These are phyloP conservation scores for Rhingia campestris DNA, from an alignment of 2,888 invertebrate genomes.

Conservation along the genomic window DNA sequence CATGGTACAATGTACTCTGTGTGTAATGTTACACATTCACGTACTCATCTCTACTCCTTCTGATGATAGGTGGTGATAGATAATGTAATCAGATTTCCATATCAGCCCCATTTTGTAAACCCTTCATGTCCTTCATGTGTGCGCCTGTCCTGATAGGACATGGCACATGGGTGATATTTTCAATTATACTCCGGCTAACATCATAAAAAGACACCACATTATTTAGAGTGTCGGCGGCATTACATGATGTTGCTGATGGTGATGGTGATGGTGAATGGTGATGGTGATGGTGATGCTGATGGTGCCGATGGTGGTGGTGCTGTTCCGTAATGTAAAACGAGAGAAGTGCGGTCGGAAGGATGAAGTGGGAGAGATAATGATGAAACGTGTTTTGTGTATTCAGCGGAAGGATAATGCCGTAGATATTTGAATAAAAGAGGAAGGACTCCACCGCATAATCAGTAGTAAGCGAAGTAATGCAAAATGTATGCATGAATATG, in stretches of 20 bases:
- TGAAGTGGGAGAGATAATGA: constrained; percentile 45
- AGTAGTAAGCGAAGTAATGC: background rate
- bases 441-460: constrained; percentile 25
- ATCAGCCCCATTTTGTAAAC: constrained; percentile 7
- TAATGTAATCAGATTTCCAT: constrained; percentile 71
- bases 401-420: constrained; percentile 60
- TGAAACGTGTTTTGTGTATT: constrained; percentile 50
- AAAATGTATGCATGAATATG: background rate
- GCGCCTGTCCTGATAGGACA: constrained; percentile 43
- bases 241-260: constrained; percentile 50
- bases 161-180: constrained; percentile 68
- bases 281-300: constrained; percentile 33
- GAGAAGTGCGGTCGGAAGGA: constrained; percentile 18
- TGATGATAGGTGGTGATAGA: constrained; percentile 64
- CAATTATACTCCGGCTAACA: constrained; percentile 62
- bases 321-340: constrained; percentile 17
- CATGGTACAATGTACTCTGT: constrained; percentile 16
- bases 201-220: constrained; percentile 68
- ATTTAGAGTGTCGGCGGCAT: constrained; percentile 67
- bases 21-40: background rate
- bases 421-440: constrained; percentile 44
- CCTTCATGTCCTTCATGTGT: constrained; percentile 16
- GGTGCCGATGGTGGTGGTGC: constrained; percentile 32
- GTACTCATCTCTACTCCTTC: too few species aligned
- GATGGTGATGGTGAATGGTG: constrained; percentile 27